Evolutionary conservation across 2,113 vertebrate species (phyloP).

Genomic region (Salvelinus namaycush): DNA sequence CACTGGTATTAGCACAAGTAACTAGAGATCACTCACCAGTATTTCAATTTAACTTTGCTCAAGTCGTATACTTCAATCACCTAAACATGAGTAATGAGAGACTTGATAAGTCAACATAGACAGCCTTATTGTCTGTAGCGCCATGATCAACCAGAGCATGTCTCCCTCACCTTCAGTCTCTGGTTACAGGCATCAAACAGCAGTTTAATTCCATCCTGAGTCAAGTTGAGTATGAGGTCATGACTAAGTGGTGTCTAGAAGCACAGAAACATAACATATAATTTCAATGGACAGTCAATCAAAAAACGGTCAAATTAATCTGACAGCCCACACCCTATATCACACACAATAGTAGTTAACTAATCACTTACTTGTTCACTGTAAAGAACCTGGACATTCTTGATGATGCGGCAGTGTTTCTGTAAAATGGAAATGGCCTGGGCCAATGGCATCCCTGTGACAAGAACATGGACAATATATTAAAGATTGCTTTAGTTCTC

Average conservation of each 20-base stretch:
- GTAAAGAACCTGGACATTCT: slow-evolving; percentile 99
- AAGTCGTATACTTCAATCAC: slow-evolving; percentile 99
- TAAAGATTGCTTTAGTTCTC: no score
- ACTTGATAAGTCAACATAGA: slow-evolving; percentile 3
- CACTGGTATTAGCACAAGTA: no score
- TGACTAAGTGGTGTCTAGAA: slow-evolving; percentile 93
- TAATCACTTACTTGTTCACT: slow-evolving; percentile 88
- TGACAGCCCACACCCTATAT: no score
- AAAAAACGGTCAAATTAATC: no score
- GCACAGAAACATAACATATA: slow-evolving; percentile 33
- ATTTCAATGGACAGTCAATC: no score
- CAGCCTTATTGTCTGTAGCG: background rate
- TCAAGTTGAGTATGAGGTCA: slow-evolving; percentile 99
- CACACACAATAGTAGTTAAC: background rate
- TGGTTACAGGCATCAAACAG: slow-evolving; percentile 99
- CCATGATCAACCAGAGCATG: background rate
- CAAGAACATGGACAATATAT: background rate
- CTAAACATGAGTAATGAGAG: slow-evolving; percentile 65
- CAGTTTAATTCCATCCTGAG: slow-evolving; percentile 99
- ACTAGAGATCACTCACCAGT: slow-evolving; percentile 83
- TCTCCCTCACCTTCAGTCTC: slow-evolving; percentile 93
- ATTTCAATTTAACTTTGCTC: slow-evolving; percentile 99
- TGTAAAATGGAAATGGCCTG: slow-evolving; percentile 97
- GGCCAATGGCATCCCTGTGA: slow-evolving; percentile 95
- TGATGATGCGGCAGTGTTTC: slow-evolving; percentile 97